Conservation (phyloP, 2,113 vertebrate species). For the Raphicerus campestris region DNA sequence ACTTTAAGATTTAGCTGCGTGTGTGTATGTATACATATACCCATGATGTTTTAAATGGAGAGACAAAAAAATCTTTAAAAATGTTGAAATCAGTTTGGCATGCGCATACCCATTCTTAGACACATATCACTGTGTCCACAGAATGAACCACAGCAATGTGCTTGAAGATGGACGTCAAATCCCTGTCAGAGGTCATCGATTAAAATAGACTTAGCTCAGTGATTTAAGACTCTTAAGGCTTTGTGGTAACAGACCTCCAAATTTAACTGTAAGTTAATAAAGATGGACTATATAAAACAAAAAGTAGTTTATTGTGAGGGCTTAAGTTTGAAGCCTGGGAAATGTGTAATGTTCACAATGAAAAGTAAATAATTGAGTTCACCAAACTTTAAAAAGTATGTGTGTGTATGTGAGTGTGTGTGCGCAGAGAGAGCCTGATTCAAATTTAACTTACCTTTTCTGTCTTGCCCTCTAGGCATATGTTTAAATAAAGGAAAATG, state of each 20-base stretch:
- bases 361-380: neutral
- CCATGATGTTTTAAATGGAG: neutral
- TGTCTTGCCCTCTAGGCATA: neutral
- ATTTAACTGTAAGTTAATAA: neutral
- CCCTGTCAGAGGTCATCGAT: neutral
- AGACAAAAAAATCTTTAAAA: neutral
- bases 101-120: fast-evolving
- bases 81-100: neutral
- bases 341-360: neutral
- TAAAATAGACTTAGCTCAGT: neutral
- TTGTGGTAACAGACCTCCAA: neutral
- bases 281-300: neutral
- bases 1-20: neutral
- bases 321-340: neutral
- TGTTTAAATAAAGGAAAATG: neutral
- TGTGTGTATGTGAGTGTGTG: neutral
- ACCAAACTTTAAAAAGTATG: neutral
- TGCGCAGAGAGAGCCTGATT: neutral
- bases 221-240: neutral
- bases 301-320: neutral
- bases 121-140: too few relatives aligned
- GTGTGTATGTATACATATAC: neutral
- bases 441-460: neutral
- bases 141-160: fast-evolving
- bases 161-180: neutral